A percentile compares a stretch with the other conserved stretches of the same genome.
These are phyloP conservation scores for Chaetodon auriga DNA, from an alignment of 2,113 vertebrate species.

Conservation along the genomic window DNA sequence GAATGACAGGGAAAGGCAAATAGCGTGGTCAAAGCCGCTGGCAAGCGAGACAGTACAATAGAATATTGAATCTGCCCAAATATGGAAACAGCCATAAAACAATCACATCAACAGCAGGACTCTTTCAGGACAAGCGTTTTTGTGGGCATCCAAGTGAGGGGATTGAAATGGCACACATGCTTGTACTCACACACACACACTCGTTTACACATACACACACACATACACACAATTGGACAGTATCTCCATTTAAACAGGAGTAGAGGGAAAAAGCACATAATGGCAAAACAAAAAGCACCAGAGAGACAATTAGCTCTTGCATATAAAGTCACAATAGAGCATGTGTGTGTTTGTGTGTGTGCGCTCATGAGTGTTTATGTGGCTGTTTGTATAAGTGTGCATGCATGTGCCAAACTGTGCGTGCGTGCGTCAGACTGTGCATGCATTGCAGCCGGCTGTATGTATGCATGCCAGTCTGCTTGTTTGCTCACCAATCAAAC, in stretches of 20 bases:
- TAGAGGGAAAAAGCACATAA: conserved; percentile 59
- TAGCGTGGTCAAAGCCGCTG: conserved; percentile 71
- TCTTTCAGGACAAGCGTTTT: conserved; percentile 76
- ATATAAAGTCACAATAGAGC: conserved; percentile 47
- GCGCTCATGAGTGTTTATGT: conserved; percentile 21
- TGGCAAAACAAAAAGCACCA: conserved; percentile 72
- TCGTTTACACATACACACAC: conserved; percentile 39
- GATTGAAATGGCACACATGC: conserved; percentile 74
- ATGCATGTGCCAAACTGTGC: conserved; percentile 18
- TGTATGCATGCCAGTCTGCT: conserved; percentile 50
- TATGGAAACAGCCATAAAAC: conserved; percentile 78
- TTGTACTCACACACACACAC: conserved; percentile 34
- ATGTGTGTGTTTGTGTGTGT: conserved; percentile 31
- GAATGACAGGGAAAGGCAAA: conserved; percentile 71
- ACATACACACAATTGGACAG: conserved; percentile 61
- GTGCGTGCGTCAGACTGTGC: conserved; percentile 15
- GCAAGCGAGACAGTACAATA: conserved; percentile 56
- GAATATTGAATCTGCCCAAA: conserved; percentile 80
- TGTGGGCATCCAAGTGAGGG: conserved; percentile 74
- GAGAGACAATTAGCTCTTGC: conserved; percentile 76
- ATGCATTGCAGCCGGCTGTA: conserved; percentile 38
- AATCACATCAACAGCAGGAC: conserved; percentile 79
- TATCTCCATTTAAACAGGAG: conserved; percentile 75
- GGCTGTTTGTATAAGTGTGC: conserved; percentile 24
- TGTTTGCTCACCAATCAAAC: conserved; percentile 76